A percentile compares a stretch with the other conserved stretches of the same genome.
These are phyloP conservation scores for Copidosoma floridanum DNA, from an alignment of 1,140 invertebrate genomes.

Conservation along the genomic window DNA sequence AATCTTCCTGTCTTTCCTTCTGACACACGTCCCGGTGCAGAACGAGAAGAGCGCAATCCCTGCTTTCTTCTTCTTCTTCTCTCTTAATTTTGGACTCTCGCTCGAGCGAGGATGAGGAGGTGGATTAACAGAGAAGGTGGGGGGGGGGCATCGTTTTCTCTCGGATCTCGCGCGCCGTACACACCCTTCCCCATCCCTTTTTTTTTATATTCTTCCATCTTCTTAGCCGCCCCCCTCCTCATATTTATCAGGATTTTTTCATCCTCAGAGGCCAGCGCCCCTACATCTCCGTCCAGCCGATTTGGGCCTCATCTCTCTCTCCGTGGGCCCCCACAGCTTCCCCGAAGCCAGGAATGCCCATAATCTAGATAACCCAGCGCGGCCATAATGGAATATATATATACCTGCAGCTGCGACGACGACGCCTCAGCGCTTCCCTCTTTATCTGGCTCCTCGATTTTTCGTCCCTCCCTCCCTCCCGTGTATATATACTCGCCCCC, in stretches of 20 bases:
- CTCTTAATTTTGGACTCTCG: conserved; percentile 45
- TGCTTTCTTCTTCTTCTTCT: too few species aligned
- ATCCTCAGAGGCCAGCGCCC: not conserved
- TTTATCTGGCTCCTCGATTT: not conserved
- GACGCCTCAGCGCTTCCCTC: not conserved
- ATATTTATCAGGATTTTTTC: conserved; percentile 5
- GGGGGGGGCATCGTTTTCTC: not conserved
- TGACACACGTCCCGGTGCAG: too few species aligned
- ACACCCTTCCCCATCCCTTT: not conserved
- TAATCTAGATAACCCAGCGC: conserved; percentile 54
- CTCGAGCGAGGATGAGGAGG: conserved; percentile 16
- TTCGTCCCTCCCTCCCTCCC: not conserved
- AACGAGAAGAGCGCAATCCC: too few species aligned
- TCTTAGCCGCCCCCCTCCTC: not conserved
- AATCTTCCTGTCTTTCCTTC: too few species aligned
- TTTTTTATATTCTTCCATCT: conserved; percentile 1
- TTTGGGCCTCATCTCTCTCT: not conserved
- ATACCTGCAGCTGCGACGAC: too few species aligned
- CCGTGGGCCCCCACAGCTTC: conserved; percentile 36
- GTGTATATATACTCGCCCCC: too few species aligned
- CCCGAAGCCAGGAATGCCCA: conserved; percentile 49
- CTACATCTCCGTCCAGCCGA: conserved; percentile 2
- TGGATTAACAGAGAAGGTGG: not conserved
- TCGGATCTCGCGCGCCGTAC: too few species aligned
- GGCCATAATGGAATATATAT: conserved; percentile 54